Evolutionary conservation across 2,797 vertebrate genomes (phyloP).

Genomic region (Botia kubotai): DNA sequence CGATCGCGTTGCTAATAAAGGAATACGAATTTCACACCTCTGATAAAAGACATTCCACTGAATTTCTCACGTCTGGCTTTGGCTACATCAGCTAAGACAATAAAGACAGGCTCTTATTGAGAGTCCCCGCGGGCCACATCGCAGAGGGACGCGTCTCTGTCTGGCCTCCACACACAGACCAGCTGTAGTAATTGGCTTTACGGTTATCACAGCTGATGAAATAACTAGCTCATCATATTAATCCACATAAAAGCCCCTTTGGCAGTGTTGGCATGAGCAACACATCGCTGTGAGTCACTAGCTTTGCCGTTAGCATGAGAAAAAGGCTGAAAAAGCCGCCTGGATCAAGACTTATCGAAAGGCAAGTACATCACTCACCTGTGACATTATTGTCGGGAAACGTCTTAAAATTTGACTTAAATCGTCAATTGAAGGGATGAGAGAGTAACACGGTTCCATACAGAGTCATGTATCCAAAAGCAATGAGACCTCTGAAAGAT

Average conservation of each 20-base stretch:
- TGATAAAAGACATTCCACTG: slow-evolving; percentile 13
- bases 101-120: slow-evolving; percentile 13
- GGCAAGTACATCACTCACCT: background rate
- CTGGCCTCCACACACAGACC: slow-evolving; percentile 43
- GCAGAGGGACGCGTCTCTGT: slow-evolving; percentile 19
- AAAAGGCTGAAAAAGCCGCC: background rate
- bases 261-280: slow-evolving; percentile 39
- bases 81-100: background rate
- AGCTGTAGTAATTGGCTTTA: slow-evolving; percentile 57
- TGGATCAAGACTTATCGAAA: background rate
- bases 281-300: slow-evolving; percentile 41
- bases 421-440: background rate
- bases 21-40: background rate
- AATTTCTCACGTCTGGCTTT: slow-evolving; percentile 1
- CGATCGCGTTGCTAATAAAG: background rate
- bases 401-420: background rate
- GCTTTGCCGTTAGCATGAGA: slow-evolving; percentile 1
- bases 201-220: slow-evolving; percentile 57
- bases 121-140: slow-evolving; percentile 10
- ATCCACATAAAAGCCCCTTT: slow-evolving; percentile 56
- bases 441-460: background rate
- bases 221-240: slow-evolving; percentile 60
- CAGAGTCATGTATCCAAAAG: background rate
- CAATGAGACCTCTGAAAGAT: background rate
- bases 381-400: background rate